phyloP scores from a whole-genome alignment of 2,113 vertebrate genomes.

The Naja naja region DNA sequence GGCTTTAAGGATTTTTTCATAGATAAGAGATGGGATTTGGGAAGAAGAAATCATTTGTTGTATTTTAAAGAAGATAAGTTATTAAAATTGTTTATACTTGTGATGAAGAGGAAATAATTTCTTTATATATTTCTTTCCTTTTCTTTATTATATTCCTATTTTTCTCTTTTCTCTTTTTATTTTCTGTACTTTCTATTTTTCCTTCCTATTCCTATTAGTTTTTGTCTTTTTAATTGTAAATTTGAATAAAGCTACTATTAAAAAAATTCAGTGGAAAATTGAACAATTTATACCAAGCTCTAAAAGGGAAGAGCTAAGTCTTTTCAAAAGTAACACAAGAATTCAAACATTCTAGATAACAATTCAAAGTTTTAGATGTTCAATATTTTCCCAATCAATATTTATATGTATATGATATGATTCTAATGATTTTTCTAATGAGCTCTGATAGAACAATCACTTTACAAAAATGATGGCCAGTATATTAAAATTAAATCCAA shows the following conservation, averaged over 20 bases:
- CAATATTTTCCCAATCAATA: slow-evolving; percentile 79
- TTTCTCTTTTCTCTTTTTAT: not conserved
- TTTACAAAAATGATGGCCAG: slow-evolving; percentile 72
- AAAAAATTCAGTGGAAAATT: slow-evolving; percentile 70
- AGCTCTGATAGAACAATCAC: slow-evolving; percentile 76
- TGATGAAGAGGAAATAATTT: not conserved
- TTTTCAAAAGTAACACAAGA: slow-evolving; percentile 65
- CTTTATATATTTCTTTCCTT: not conserved
- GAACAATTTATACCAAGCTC: slow-evolving; percentile 75
- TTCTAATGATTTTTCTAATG: slow-evolving; percentile 62
- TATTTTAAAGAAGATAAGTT: not conserved
- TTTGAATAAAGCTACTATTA: not conserved
- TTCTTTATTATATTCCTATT: not conserved
- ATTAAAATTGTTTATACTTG: not conserved
- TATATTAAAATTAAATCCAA: slow-evolving; percentile 71
- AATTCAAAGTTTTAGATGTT: slow-evolving; percentile 80
- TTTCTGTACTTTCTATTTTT: not conserved
- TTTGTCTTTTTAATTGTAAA: not conserved
- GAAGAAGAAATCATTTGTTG: not conserved
- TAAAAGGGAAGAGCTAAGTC: slow-evolving; percentile 67
- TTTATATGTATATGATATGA: slow-evolving; percentile 81
- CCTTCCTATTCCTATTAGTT: not conserved
- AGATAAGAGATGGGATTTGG: not conserved
- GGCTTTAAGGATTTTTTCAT: not conserved
- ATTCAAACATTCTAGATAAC: slow-evolving; percentile 68